Evolutionary conservation across 2,797 vertebrate genomes (phyloP).

Genomic region (Eidolon dupreanum): DNA sequence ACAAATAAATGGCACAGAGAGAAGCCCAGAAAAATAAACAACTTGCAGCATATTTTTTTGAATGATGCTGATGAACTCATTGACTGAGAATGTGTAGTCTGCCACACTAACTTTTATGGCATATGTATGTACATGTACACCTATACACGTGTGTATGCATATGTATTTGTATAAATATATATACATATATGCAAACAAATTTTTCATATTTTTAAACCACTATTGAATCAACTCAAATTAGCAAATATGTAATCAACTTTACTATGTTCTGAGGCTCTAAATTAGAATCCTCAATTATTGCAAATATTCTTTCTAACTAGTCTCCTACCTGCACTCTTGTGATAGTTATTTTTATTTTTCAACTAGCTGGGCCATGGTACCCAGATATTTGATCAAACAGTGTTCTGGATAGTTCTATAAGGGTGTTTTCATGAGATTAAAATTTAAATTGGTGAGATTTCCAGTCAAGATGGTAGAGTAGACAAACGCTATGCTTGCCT

Average conservation of each 20-base stretch:
- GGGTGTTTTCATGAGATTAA: not conserved
- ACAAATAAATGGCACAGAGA: not conserved
- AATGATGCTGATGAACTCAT: not conserved
- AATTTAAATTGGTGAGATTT: not conserved
- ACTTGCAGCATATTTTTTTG: not conserved
- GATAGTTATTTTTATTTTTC: not conserved
- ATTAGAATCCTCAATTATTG: not conserved
- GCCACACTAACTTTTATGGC: not conserved
- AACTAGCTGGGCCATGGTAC: not conserved
- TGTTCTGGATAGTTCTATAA: not conserved
- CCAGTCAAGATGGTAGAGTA: too few species aligned
- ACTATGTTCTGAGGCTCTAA: not conserved
- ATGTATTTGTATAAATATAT: not conserved
- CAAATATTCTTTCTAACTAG: not conserved
- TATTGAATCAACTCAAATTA: not conserved
- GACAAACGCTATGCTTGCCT: too few species aligned
- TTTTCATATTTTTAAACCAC: not conserved
- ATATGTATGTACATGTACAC: not conserved
- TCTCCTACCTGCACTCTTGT: not conserved
- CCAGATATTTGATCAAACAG: not conserved
- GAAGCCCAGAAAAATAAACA: not conserved
- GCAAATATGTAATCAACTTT: not conserved
- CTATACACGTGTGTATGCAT: not conserved
- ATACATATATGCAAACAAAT: not conserved
- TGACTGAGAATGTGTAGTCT: not conserved